These are phyloP conservation scores for Panthera leo DNA, from an alignment of 2,113 vertebrate genomes.

Conservation along the genomic window DNA sequence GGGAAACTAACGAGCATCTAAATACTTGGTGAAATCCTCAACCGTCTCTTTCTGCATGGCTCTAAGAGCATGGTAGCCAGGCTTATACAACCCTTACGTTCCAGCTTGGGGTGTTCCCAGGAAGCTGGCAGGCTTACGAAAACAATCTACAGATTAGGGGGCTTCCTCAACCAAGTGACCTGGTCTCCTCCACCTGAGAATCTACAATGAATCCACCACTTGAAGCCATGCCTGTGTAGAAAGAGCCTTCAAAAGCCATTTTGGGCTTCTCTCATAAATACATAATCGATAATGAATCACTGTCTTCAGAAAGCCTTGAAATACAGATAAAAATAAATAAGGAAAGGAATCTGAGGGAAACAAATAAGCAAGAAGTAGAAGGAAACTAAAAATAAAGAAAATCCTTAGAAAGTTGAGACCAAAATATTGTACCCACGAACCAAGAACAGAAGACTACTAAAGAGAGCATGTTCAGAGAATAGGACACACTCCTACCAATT, in stretches of 20 bases:
- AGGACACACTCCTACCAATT: background rate
- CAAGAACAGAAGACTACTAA: background rate
- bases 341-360: background rate
- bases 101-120: background rate
- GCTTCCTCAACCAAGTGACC: background rate
- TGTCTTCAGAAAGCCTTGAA: background rate
- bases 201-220: background rate
- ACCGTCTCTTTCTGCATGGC: background rate
- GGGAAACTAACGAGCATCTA: background rate
- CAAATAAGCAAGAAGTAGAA: background rate
- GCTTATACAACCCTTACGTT: background rate
- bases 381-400: background rate
- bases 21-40: background rate
- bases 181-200: background rate
- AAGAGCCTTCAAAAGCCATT: background rate
- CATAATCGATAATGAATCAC: background rate
- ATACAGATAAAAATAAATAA: background rate
- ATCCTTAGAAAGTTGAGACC: background rate
- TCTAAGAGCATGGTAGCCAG: background rate
- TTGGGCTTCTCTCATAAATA: background rate
- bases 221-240: background rate
- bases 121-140: background rate
- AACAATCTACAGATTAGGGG: background rate
- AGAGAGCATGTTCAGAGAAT: background rate
- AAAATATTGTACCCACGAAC: background rate